A percentile compares a stretch with the other conserved stretches of the same genome.
Conservation (phyloP, 1,140 invertebrate genomes). For the Leptoteleia sp. region DNA sequence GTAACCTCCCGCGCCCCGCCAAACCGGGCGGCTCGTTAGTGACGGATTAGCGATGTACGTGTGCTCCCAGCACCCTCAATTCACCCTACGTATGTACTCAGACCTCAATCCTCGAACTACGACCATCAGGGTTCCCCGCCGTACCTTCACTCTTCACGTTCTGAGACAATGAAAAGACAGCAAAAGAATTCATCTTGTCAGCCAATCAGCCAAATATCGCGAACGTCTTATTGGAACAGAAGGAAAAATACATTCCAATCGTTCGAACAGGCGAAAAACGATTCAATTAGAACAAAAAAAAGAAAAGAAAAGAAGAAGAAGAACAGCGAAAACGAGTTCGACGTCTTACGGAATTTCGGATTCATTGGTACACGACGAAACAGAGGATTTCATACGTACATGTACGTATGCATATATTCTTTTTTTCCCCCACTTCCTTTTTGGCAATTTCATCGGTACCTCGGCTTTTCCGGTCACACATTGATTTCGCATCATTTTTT, state of each 20-base stretch:
- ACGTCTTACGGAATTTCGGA: not conserved
- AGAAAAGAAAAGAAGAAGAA: too few relatives aligned
- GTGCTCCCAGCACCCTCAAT: conserved; percentile 70
- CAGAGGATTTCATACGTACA: conserved; percentile 20
- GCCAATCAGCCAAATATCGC: conserved; percentile 57
- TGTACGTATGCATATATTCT: too few relatives aligned
- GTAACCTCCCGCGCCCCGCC: conserved; percentile 65
- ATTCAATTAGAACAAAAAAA: conserved; percentile 36
- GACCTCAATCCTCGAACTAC: conserved; percentile 68
- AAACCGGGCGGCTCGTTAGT: conserved; percentile 74
- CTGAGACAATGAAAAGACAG: conserved; percentile 68
- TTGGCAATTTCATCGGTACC: conserved; percentile 23
- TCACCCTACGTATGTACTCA: conserved; percentile 73
- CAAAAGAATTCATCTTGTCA: conserved; percentile 68
- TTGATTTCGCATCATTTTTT: conserved; percentile 46
- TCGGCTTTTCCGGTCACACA: conserved; percentile 20
- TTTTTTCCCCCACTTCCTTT: not conserved
- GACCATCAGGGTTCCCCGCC: conserved; percentile 31
- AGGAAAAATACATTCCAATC: conserved; percentile 32
- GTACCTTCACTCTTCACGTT: conserved; percentile 59
- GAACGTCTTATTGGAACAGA: conserved; percentile 34
- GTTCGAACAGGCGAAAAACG: conserved; percentile 8
- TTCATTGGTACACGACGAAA: conserved; percentile 22
- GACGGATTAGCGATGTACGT: conserved; percentile 78
- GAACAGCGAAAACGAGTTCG: not conserved